Conservation (phyloP, 1,140 invertebrate species). For the Macrobrachium rosenbergii region DNA sequence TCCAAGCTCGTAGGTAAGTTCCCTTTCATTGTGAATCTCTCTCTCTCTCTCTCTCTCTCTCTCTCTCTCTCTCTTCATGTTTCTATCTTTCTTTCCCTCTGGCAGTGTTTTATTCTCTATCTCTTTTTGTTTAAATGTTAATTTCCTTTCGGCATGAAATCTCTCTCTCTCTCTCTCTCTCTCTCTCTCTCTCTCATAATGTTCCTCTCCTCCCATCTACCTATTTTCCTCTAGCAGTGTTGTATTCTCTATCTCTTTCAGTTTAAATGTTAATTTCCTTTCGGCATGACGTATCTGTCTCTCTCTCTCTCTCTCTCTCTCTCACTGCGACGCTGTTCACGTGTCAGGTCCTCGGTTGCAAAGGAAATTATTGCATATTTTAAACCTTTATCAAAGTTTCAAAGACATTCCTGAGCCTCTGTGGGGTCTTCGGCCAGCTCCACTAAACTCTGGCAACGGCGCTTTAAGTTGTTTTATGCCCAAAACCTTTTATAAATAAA, state of each 20-base stretch:
- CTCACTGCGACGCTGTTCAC: background rate
- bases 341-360: background rate
- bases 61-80: slow-evolving; percentile 10
- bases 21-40: too few relatives aligned
- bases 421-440: background rate
- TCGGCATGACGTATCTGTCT: background rate
- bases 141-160: background rate
- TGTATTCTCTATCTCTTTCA: too few relatives aligned
- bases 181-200: background rate
- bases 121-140: too few relatives aligned
- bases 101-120: too few relatives aligned
- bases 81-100: background rate
- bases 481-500: too few relatives aligned
- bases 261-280: background rate
- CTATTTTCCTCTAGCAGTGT: background rate
- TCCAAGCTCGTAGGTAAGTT: too few relatives aligned
- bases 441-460: too few relatives aligned
- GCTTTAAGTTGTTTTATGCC: too few relatives aligned
- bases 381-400: slow-evolving; percentile 41
- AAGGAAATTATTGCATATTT: slow-evolving; percentile 46
- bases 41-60: background rate
- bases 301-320: slow-evolving; percentile 8
- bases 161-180: slow-evolving; percentile 28
- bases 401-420: slow-evolving; percentile 35
- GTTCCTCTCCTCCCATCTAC: background rate